A percentile compares a stretch with the other conserved stretches of the same genome.
phyloP scores from a whole-genome alignment of 2,797 vertebrate species.

The Austrolebias charrua region DNA sequence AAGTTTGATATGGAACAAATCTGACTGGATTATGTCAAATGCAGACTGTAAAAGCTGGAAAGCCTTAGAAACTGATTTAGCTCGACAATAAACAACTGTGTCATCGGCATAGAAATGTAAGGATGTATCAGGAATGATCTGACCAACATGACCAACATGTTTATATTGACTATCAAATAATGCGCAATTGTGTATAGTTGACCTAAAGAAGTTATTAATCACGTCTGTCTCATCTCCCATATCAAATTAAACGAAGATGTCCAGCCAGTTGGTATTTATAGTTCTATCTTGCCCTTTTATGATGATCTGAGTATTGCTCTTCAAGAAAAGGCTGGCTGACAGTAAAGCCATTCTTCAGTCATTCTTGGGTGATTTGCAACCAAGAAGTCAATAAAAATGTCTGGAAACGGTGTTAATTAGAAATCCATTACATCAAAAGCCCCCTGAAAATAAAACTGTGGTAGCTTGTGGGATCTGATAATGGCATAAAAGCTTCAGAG shows the following conservation, averaged over 20 bases:
- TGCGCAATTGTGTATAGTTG: neutral
- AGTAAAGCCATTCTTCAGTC: conserved; percentile 33
- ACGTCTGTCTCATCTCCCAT: conserved; percentile 29
- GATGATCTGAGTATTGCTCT: conserved; percentile 42
- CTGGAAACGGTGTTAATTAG: conserved; percentile 66
- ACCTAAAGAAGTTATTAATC: conserved; percentile 30
- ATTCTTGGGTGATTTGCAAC: conserved; percentile 61
- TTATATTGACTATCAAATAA: conserved; percentile 3
- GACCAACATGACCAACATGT: conserved; percentile 1
- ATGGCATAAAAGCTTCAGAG: conserved; percentile 21
- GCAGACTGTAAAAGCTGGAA: too few relatives aligned
- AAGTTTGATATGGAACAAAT: too few relatives aligned
- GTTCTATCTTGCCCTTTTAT: conserved; percentile 55
- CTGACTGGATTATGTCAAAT: too few relatives aligned
- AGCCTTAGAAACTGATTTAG: too few relatives aligned
- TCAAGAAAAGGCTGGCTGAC: conserved; percentile 47
- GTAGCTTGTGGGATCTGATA: conserved; percentile 34
- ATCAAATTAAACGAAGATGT: conserved; percentile 59
- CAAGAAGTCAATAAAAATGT: conserved; percentile 64
- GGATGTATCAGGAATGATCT: too few relatives aligned
- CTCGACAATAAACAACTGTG: too few relatives aligned
- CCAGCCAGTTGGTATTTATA: conserved; percentile 62
- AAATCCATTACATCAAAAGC: conserved; percentile 51
- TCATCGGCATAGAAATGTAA: too few relatives aligned
- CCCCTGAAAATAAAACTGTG: conserved; percentile 36